phyloP scores from a whole-genome alignment of 2,888 invertebrate genomes.

The Ametastegia equiseti region DNA sequence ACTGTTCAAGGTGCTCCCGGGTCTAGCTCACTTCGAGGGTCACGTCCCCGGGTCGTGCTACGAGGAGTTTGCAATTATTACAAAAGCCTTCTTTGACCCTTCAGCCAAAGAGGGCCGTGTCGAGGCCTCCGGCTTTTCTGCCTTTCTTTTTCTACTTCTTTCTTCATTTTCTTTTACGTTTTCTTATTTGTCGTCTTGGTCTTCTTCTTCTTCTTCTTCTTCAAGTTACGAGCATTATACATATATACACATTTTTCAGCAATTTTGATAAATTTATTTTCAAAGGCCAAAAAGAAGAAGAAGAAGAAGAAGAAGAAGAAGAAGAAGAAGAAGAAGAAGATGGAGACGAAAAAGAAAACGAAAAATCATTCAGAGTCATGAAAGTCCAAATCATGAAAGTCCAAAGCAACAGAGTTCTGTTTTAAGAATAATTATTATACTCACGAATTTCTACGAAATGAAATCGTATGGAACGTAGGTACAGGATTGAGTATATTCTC shows the following conservation, averaged over 20 bases:
- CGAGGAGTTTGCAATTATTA: conserved; percentile 26
- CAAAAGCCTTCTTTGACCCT: conserved; percentile 33
- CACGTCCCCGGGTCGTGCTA: not conserved
- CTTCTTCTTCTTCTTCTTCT: not conserved
- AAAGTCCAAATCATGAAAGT: no score
- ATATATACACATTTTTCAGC: no score
- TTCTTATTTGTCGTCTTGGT: not conserved
- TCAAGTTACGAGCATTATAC: no score
- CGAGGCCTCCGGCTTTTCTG: not conserved
- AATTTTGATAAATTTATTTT: no score
- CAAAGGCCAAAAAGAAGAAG: not conserved
- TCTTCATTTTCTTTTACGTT: not conserved
- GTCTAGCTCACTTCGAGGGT: conserved; percentile 13
- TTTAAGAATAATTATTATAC: no score
- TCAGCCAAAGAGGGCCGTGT: not conserved
- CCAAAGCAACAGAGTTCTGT: no score
- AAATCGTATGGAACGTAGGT: no score
- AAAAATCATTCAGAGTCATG: no score
- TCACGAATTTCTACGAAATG: no score
- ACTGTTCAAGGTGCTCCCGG: not conserved
- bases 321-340: not conserved
- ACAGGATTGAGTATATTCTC: no score
- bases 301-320: not conserved
- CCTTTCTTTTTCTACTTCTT: no score
- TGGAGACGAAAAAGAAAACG: no score